These are phyloP conservation scores for Megaptera novaeangliae DNA, from an alignment of 2,113 vertebrate species.

Conservation along the genomic window DNA sequence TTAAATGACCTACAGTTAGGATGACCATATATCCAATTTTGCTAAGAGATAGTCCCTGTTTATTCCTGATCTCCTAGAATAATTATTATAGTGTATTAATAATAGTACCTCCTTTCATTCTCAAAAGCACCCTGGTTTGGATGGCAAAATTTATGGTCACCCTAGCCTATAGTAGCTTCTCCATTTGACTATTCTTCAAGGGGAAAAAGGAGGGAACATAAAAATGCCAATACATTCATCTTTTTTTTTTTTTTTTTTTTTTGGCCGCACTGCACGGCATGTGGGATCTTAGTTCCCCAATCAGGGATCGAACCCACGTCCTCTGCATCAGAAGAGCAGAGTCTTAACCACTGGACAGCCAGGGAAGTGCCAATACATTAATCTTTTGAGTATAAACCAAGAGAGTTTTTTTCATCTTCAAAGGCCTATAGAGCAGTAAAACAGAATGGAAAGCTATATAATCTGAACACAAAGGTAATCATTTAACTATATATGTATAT, in stretches of 20 bases:
- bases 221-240: background rate
- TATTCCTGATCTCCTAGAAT: background rate
- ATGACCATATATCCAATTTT: background rate
- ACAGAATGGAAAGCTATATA: background rate
- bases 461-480: background rate
- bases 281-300: too few species aligned
- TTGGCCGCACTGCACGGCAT: too few species aligned
- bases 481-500: background rate
- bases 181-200: background rate
- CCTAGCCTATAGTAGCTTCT: background rate
- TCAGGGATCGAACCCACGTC: too few species aligned
- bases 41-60: background rate
- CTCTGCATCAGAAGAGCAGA: too few species aligned
- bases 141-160: background rate
- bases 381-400: background rate
- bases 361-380: background rate
- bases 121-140: background rate
- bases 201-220: background rate
- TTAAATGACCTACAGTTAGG: background rate
- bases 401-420: background rate
- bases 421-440: background rate
- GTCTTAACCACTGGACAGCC: too few species aligned
- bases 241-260: too few species aligned
- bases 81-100: slow-evolving; percentile 10
- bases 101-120: background rate